Base-by-base conservation (phyloP, 2,797 vertebrate genomes). In the Zonotrichia albicollis region DNA sequence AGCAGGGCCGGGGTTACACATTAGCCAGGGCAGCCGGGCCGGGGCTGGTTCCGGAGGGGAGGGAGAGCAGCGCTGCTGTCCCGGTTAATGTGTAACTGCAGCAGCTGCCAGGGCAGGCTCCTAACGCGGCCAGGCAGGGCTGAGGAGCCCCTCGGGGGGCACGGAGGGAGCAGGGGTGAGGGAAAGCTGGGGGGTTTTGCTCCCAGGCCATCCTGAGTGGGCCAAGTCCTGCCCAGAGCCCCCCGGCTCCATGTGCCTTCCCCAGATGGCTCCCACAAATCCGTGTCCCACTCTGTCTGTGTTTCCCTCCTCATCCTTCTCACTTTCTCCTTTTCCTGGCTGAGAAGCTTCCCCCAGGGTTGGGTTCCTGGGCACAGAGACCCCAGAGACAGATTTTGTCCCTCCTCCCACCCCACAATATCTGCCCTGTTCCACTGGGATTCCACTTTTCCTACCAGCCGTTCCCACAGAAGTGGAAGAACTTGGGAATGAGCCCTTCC, bases 1-100 rank as follows among this genome's bases (percentile, higher is more conserved):
- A 57, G 87, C 3, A n/a, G 50, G 40, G 19, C 84, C 50, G 78
- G 75, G 89, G 7, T 96, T 95, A 96, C 84, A 95, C 66, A 96
- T 96, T 96, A 96, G 89, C 94, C 89, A 96, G 89, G 29, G 55
- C 77, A 23, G 67, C 55, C 11, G 4, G 1, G 38, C 10, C 10
- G 18, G 29, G 29, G 66, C 53, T 5, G 11, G 72, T 12, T 71
- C 61, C 5, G 89, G 78, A 61, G 75, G 32, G 89, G 76, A 83
- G 94, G 78, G 70, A 66, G 57, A 87, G 90, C 95, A 26, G 82
- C 36, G 2, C 67, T n/a, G 48, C 67, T 42, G 48, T 18, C 45
- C 16, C 42, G 40, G 94, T 96, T 96, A 96, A 95, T 93, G 93
- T 89, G 57, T 94, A 96, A 95, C 93, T 0, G 7, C 27, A 11